These are phyloP conservation scores for Varanus komodoensis DNA, from an alignment of 2,113 vertebrate species.

Conservation along the genomic window DNA sequence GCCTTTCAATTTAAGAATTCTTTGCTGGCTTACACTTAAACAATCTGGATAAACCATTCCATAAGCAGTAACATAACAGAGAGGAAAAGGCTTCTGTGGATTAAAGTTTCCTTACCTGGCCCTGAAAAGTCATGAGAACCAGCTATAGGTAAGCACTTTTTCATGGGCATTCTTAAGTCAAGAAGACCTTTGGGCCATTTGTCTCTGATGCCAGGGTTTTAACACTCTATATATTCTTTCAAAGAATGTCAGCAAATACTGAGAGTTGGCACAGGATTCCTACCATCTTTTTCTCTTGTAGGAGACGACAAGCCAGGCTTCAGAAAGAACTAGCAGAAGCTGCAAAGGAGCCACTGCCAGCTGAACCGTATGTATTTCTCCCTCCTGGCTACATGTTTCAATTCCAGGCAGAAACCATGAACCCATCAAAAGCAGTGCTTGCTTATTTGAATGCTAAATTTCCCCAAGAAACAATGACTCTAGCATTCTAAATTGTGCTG, in stretches of 20 bases:
- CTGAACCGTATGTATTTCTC: conserved; percentile 88
- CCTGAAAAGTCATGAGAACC: not conserved
- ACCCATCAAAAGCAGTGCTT: not conserved
- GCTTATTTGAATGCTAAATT: not conserved
- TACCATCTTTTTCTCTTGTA: conserved; percentile 60
- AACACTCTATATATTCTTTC: not conserved
- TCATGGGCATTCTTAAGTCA: not conserved
- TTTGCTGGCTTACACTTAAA: not conserved
- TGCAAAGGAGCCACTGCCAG: conserved; percentile 93
- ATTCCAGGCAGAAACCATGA: not conserved
- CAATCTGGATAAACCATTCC: not conserved
- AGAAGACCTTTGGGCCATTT: not conserved
- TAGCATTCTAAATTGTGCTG: not conserved
- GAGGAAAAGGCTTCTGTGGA: not conserved
- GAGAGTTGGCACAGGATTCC: not conserved
- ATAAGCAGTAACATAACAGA: not conserved
- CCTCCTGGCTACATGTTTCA: not conserved
- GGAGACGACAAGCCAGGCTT: conserved; percentile 91
- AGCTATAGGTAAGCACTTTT: not conserved
- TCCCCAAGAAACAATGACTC: not conserved
- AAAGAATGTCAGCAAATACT: not conserved
- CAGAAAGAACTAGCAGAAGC: conserved; percentile 98
- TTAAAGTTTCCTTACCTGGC: not conserved
- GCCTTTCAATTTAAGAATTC: no score
- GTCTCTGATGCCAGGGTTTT: not conserved